Conservation (phyloP, 92 coral and sea anemone species). For the Chrysogorgia sp. region DNA sequence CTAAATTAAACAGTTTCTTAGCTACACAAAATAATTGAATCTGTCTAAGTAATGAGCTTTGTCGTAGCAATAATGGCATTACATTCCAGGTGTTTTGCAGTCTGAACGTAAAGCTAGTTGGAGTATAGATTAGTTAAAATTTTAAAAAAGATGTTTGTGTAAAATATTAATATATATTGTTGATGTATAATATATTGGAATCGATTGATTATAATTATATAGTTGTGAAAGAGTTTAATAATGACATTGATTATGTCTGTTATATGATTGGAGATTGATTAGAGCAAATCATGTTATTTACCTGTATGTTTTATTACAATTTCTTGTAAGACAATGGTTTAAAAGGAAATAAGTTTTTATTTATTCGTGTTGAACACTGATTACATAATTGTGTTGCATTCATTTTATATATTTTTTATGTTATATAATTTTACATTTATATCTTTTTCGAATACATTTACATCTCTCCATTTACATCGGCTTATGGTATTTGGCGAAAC, state of each 20-base stretch:
- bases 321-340: not conserved
- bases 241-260: not conserved
- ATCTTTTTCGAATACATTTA: too few relatives aligned
- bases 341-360: not conserved
- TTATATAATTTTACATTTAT: too few relatives aligned
- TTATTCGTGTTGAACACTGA: not conserved
- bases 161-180: constrained; percentile 1
- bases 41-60: too few relatives aligned
- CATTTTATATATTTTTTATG: too few relatives aligned
- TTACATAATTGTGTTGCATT: too few relatives aligned
- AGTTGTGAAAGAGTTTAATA: not conserved
- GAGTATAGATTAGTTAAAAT: constrained; percentile 12
- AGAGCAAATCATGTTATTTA: not conserved
- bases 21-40: too few relatives aligned
- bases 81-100: too few relatives aligned
- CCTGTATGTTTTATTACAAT: not conserved
- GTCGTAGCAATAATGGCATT: too few relatives aligned
- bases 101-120: not conserved
- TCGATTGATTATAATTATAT: not conserved
- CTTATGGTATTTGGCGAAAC: too few relatives aligned
- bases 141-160: constrained; percentile 1
- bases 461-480: too few relatives aligned
- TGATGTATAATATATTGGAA: constrained; percentile 24
- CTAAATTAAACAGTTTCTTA: too few relatives aligned
- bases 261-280: not conserved